Evolutionary conservation across 2,797 vertebrate species (phyloP), one percentile per base, ranked within the genome.

Genomic region (Hemibagrus guttatus): DNA sequence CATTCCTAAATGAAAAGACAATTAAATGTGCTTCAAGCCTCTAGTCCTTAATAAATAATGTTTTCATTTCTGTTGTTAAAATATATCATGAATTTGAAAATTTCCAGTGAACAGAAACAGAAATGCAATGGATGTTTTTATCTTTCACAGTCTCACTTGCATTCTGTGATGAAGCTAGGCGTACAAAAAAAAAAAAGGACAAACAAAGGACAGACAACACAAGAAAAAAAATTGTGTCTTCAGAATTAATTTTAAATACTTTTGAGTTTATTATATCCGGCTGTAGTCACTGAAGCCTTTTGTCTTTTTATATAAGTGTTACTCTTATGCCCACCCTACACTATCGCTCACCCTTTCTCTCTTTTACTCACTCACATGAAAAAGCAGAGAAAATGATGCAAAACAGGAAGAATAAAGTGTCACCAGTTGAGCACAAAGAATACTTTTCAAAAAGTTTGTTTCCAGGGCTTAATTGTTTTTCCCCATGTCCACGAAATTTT

Each of bases 71-170:
- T 35, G 2, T 42, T 23, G 63, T 63, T 84, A 68, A 87, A 35
- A 35, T 35, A 59, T 59, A 68, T 59, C 52, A 69, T 69, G n/a
- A 79, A 63, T 81, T 59, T 5, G 17, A n/a, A 16, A 46, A 17
- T 26, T 61, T 81, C 56, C 61, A 54, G 52, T 72, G 46, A 71
- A 58, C 28, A 82, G 80, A 19, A 72, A 61, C 39, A 87, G 68
- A 59, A 79, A 42, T 23, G 46, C 68, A 72, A 66, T 6, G 23
- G 58, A 39, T 42, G 42, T 83, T 85, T 68, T 42, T 84, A 39
- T 71, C 52, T 95, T 96, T 96, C 95, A 96, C 95, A 94, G 92
- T 95, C 81, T 93, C 93, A 93, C 92, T 94, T 95, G 95, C 92
- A 93, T 94, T 92, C 95, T 93, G 94, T 94, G 89, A 93, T 93